Percentiles rank a stretch among this genome's conserved stretches.
phyloP scores from a whole-genome alignment of 2,113 vertebrate species.

The Eleginops maclovinus region DNA sequence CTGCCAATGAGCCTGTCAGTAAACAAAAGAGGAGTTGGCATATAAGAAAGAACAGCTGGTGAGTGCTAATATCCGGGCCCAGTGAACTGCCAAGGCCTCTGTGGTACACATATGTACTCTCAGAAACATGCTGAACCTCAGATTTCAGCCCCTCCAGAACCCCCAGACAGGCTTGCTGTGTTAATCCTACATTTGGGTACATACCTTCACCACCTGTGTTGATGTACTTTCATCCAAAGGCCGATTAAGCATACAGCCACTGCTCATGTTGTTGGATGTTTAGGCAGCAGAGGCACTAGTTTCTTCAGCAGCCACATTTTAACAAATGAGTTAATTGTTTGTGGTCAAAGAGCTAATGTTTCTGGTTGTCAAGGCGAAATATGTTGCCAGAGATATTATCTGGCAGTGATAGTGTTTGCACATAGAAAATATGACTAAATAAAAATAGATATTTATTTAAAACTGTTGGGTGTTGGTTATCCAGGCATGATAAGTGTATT shows the following conservation, averaged over 20 bases:
- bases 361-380: background rate
- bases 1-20: constrained; percentile 74
- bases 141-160: constrained; percentile 41
- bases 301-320: constrained; percentile 1
- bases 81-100: constrained; percentile 53
- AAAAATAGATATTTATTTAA: background rate
- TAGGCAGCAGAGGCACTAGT: constrained; percentile 1
- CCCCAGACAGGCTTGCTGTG: constrained; percentile 30
- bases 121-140: constrained; percentile 36
- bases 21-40: constrained; percentile 74
- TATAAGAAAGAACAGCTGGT: constrained; percentile 72
- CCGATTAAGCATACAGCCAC: constrained; percentile 16
- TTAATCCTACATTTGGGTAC: constrained; percentile 66
- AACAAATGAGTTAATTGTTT: constrained; percentile 19
- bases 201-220: constrained; percentile 50
- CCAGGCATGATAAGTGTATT: background rate
- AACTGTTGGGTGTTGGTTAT: background rate
- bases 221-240: constrained; percentile 24
- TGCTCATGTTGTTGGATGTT: constrained; percentile 16
- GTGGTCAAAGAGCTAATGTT: background rate
- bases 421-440: background rate
- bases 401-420: background rate
- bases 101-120: constrained; percentile 41
- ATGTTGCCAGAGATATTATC: background rate
- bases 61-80: constrained; percentile 60